phyloP scores from a whole-genome alignment of 2,113 vertebrate species.

The Platichthys stellatus region DNA sequence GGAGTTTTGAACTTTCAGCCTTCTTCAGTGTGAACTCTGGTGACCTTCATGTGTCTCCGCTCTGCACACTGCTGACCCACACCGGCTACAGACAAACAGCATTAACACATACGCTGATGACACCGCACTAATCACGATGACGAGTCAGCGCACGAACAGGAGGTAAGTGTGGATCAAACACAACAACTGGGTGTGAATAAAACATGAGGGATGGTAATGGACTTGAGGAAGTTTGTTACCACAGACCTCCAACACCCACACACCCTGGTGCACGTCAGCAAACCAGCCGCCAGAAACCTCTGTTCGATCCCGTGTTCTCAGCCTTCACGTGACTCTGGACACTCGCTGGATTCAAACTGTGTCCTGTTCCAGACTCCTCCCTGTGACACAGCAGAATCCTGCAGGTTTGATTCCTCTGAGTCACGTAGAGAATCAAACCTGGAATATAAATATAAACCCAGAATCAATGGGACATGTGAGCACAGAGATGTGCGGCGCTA shows the following conservation, averaged over 20 bases:
- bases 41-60: neutral
- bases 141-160: neutral
- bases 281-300: neutral
- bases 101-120: conserved; percentile 12
- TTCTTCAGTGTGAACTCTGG: neutral
- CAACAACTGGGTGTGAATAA: conserved; percentile 4
- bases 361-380: neutral
- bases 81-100: neutral
- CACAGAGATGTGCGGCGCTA: neutral
- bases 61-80: neutral
- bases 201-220: conserved; percentile 18
- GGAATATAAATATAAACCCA: conserved; percentile 30
- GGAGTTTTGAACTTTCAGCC: neutral
- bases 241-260: neutral
- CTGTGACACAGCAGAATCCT: neutral
- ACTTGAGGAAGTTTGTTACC: conserved; percentile 7
- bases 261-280: conserved; percentile 16
- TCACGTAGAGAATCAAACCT: conserved; percentile 6
- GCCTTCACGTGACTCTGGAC: neutral
- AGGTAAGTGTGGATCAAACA: neutral
- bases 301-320: neutral
- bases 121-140: conserved; percentile 1
- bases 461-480: conserved; percentile 33
- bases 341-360: neutral
- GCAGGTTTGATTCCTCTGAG: neutral